Conservation (phyloP, 2,113 vertebrate genomes). For the Oreocharis arfaki region DNA sequence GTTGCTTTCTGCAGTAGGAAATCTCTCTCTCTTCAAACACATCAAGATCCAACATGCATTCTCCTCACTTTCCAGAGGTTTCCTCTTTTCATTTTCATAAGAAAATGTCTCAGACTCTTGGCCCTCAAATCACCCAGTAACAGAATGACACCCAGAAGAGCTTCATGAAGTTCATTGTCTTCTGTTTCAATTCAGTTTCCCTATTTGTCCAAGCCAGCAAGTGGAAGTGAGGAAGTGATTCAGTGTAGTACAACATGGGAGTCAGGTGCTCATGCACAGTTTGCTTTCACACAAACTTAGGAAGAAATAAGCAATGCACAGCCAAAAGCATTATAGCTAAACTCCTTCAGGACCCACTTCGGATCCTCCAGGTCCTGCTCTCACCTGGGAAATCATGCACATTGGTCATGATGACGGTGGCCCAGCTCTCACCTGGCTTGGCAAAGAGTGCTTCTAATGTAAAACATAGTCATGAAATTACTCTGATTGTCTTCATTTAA, state of each 20-base stretch:
- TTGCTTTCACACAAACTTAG: not conserved
- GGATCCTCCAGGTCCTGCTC: not conserved
- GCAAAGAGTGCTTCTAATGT: not conserved
- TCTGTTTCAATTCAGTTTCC: not conserved
- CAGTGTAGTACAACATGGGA: not conserved
- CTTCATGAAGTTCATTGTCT: not conserved
- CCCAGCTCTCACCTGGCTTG: not conserved
- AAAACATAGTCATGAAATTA: not conserved
- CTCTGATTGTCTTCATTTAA: not conserved
- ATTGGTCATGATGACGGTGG: not conserved
- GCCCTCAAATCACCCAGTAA: not conserved
- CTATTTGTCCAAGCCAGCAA: not conserved
- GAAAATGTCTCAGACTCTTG: not conserved
- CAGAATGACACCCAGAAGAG: not conserved
- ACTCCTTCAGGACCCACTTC: not conserved
- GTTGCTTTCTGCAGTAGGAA: not conserved
- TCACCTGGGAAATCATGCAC: not conserved
- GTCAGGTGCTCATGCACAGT: not conserved
- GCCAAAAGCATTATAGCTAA: not conserved
- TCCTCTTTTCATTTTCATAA: not conserved
- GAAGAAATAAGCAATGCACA: not conserved
- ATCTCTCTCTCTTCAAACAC: not conserved
- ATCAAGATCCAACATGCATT: not conserved
- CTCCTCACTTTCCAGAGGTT: not conserved
- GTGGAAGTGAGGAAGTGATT: not conserved